phyloP scores from a whole-genome alignment of 2,113 vertebrate species.

The Chionodraco myersi region DNA sequence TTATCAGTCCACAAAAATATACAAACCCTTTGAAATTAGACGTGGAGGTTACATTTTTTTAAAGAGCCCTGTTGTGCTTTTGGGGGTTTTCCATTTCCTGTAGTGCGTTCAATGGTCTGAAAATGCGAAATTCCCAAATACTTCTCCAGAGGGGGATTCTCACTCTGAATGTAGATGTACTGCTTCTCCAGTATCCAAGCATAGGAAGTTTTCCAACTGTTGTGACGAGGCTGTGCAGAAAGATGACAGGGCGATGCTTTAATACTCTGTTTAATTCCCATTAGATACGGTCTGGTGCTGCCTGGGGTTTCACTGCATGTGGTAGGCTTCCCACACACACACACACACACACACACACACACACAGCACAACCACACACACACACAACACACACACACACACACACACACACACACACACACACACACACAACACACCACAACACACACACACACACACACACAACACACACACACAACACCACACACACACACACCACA shows the following conservation, averaged over 20 bases:
- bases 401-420: conserved; percentile 6
- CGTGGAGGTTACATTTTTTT: no score
- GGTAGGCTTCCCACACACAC: conserved; percentile 38
- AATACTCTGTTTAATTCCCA: conserved; percentile 65
- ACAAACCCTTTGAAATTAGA: no score
- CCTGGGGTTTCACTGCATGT: conserved; percentile 51
- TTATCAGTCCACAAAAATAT: no score
- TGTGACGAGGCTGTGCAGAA: conserved; percentile 39
- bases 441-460: conserved; percentile 30
- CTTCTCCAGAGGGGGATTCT: no score
- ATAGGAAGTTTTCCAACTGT: conserved; percentile 54
- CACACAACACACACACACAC: conserved; percentile 9
- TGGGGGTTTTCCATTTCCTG: no score
- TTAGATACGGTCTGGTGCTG: conserved; percentile 66
- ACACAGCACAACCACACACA: no score
- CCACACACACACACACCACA: conserved; percentile 14
- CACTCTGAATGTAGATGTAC: not conserved
- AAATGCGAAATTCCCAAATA: no score
- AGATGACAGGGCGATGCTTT: conserved; percentile 56
- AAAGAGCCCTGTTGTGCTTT: no score
- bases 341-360: conserved; percentile 19
- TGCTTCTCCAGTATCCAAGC: conserved; percentile 15
- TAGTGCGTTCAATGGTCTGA: no score
- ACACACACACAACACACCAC: conserved; percentile 10
- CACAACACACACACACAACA: conserved; percentile 25